Conservation (phyloP, 1,140 invertebrate genomes). For the Pseudomyrmex cubaensis region DNA sequence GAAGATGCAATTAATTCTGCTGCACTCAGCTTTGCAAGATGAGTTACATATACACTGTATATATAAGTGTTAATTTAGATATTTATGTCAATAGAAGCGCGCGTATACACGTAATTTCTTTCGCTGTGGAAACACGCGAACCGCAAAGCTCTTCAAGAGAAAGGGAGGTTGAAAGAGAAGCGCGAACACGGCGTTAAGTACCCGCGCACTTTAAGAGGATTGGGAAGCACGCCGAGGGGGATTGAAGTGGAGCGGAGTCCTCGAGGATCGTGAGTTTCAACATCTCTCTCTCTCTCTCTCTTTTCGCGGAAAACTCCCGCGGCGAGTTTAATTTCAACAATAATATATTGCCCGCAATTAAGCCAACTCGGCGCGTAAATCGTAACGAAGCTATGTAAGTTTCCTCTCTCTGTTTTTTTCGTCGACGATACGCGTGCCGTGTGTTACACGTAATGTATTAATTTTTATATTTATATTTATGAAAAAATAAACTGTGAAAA, state of each 20-base stretch:
- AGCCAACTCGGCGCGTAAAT: slow-evolving; percentile 9
- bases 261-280: slow-evolving; percentile 18
- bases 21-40: too few species aligned
- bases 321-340: slow-evolving; percentile 16
- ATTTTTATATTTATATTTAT: background rate
- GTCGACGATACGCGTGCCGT: background rate
- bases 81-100: slow-evolving; percentile 1
- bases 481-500: too few species aligned
- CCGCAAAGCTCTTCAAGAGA: background rate
- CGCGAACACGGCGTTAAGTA: slow-evolving; percentile 33
- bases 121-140: background rate
- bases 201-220: slow-evolving; percentile 46
- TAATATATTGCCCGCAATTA: slow-evolving; percentile 32
- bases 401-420: background rate
- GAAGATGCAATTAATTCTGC: background rate
- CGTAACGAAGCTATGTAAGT: background rate
- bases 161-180: background rate
- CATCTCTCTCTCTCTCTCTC: background rate
- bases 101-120: background rate
- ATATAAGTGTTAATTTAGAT: background rate
- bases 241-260: background rate
- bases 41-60: background rate
- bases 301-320: slow-evolving; percentile 1
- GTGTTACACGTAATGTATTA: background rate
- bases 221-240: slow-evolving; percentile 6